phyloP scores from a whole-genome alignment of 2,797 vertebrate genomes.

The Gadopsis marmoratus region DNA sequence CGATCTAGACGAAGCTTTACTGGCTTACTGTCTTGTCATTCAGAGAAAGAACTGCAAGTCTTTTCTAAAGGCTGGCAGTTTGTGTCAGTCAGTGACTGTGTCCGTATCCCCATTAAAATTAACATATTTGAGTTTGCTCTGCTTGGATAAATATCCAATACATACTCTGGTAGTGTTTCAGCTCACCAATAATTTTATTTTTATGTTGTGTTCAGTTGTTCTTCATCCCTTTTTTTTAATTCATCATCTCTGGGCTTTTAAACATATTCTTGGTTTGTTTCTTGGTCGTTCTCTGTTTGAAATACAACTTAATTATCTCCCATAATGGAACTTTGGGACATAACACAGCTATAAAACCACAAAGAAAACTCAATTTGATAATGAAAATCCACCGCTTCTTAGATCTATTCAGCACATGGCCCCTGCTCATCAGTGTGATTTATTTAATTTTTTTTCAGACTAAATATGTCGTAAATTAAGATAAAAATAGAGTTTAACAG shows the following conservation, averaged over 20 bases:
- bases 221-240: not conserved
- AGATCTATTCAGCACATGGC: not conserved
- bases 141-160: not conserved
- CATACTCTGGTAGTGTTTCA: not conserved
- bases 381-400: not conserved
- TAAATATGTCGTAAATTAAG: not conserved
- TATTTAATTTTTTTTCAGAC: too few relatives aligned
- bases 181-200: not conserved
- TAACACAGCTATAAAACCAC: not conserved
- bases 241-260: not conserved
- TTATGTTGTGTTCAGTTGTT: not conserved
- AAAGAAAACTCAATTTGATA: not conserved
- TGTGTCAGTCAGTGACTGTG: not conserved
- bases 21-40: not conserved
- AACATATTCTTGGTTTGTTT: not conserved
- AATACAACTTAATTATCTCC: not conserved
- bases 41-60: not conserved
- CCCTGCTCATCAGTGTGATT: not conserved
- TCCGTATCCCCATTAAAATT: not conserved
- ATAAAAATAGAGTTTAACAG: not conserved
- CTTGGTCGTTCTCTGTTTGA: not conserved
- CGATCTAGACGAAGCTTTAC: not conserved
- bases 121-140: not conserved
- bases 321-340: not conserved
- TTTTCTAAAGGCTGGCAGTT: not conserved